These are phyloP conservation scores for Tor tambroides DNA, from an alignment of 2,113 vertebrate genomes.

Conservation along the genomic window DNA sequence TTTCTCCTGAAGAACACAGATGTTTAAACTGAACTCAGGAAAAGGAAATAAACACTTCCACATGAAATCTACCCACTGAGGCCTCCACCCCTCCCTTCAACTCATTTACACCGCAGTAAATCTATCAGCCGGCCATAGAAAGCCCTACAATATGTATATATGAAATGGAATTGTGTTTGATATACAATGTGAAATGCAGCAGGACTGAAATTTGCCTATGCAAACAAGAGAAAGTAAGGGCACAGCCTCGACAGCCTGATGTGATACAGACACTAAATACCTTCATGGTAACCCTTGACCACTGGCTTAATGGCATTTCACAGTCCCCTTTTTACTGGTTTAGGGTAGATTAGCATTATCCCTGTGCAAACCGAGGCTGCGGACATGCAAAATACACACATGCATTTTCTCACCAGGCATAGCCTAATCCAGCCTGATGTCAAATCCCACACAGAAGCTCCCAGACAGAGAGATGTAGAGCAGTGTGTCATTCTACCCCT, in stretches of 20 bases:
- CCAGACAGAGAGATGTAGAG: slow-evolving; percentile 20
- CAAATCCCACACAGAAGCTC: slow-evolving; percentile 13
- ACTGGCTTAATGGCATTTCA: slow-evolving; percentile 6
- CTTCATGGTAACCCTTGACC: slow-evolving; percentile 36
- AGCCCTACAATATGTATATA: neutral
- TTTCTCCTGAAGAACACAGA: slow-evolving; percentile 41
- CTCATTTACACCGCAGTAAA: slow-evolving; percentile 56
- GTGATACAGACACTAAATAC: slow-evolving; percentile 41
- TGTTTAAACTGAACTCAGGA: slow-evolving; percentile 56
- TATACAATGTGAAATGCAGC: neutral
- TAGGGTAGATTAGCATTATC: slow-evolving; percentile 29
- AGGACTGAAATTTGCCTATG: neutral
- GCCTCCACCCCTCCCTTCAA: slow-evolving; percentile 28
- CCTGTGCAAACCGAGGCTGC: slow-evolving; percentile 37
- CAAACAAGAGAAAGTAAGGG: slow-evolving; percentile 38
- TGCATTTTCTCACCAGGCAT: neutral
- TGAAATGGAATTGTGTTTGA: neutral
- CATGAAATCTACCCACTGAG: slow-evolving; percentile 62
- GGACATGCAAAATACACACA: slow-evolving; percentile 29
- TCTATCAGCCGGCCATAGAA: slow-evolving; percentile 39
- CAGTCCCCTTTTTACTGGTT: neutral
- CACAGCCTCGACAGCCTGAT: slow-evolving; percentile 8
- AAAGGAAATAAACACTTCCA: slow-evolving; percentile 75
- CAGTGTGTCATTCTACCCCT: slow-evolving; percentile 27
- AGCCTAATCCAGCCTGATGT: slow-evolving; percentile 18